Conservation (phyloP, 2,797 vertebrate genomes). For the Trematomus bernacchii region DNA sequence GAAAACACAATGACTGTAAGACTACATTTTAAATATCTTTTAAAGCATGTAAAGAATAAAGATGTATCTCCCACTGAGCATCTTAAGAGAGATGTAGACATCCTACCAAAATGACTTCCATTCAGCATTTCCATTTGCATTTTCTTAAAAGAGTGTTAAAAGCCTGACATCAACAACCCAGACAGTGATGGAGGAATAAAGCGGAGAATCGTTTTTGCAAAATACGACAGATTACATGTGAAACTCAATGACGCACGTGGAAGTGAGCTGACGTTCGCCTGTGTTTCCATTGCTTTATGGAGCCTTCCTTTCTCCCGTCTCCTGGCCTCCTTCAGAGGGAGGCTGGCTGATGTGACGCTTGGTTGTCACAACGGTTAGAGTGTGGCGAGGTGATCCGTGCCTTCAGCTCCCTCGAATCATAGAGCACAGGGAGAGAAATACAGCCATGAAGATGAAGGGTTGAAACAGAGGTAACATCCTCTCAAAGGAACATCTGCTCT, state of each 20-base stretch:
- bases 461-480: not conserved
- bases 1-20: conserved; percentile 13
- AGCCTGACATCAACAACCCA: conserved; percentile 5
- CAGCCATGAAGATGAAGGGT: not conserved
- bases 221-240: conserved; percentile 8
- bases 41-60: conserved; percentile 16
- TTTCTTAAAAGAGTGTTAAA: not conserved
- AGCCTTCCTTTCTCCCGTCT: conserved; percentile 14
- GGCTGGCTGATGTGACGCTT: conserved; percentile 18
- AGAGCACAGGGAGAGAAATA: not conserved
- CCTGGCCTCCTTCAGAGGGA: not conserved
- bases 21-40: conserved; percentile 10
- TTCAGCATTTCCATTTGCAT: not conserved
- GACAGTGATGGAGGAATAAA: conserved; percentile 1
- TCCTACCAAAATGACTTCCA: not conserved
- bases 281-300: conserved; percentile 8
- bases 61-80: conserved; percentile 9
- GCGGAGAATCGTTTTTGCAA: not conserved
- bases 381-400: conserved; percentile 27
- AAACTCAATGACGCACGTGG: conserved; percentile 8
- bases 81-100: conserved; percentile 2
- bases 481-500: not conserved
- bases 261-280: conserved; percentile 13
- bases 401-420: conserved; percentile 32
- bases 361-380: conserved; percentile 46